phyloP scores from a whole-genome alignment of 2,888 invertebrate species.

The Tenthredo mesomela region DNA sequence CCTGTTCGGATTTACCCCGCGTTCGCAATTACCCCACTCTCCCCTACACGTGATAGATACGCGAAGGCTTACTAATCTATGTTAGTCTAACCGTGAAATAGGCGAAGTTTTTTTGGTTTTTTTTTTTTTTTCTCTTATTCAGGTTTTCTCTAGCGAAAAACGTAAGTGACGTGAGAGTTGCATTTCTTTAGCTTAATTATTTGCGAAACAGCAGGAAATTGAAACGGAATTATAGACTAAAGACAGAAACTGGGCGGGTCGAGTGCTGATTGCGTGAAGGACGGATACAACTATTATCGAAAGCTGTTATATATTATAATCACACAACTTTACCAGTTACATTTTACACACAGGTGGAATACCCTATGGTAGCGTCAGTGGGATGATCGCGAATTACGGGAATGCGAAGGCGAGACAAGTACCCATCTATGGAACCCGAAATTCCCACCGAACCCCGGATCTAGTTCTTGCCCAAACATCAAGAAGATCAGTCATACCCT shows the following conservation, averaged over 20 bases:
- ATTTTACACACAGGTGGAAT: constrained; percentile 79
- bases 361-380: constrained; percentile 83
- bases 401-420: constrained; percentile 35
- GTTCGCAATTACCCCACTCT: too few relatives aligned
- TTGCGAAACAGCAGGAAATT: constrained; percentile 45
- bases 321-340: neutral
- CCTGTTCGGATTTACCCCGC: too few relatives aligned
- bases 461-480: constrained; percentile 32
- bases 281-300: constrained; percentile 40
- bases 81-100: constrained; percentile 33
- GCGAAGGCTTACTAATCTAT: neutral
- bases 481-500: constrained; percentile 14
- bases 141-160: constrained; percentile 10
- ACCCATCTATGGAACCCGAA: constrained; percentile 38
- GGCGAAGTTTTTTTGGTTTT: neutral
- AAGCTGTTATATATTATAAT: constrained; percentile 33
- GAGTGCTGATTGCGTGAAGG: constrained; percentile 46
- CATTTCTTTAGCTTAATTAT: constrained; percentile 18
- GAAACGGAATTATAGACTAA: constrained; percentile 26
- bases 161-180: constrained; percentile 11
- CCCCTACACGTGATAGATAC: neutral
- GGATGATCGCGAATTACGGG: constrained; percentile 80
- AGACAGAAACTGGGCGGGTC: constrained; percentile 33
- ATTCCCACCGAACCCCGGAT: neutral
- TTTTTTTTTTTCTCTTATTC: neutral